These are phyloP conservation scores for Ischnura elegans DNA, from an alignment of 2,888 invertebrate species.

Conservation along the genomic window DNA sequence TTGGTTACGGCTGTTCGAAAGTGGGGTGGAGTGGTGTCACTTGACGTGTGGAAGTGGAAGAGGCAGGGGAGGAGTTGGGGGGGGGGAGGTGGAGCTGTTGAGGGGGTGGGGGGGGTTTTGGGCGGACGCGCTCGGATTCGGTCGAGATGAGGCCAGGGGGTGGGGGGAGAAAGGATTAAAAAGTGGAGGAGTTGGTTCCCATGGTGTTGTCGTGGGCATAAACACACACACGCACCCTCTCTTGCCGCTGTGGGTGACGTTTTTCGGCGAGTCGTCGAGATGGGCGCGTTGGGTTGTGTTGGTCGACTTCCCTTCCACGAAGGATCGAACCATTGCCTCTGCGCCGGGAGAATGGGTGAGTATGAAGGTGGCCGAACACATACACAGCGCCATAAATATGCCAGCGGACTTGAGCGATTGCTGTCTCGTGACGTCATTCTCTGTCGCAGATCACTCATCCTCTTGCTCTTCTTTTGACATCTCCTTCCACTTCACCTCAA, in stretches of 20 bases:
- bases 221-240: background rate
- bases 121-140: slow-evolving; percentile 11
- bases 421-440: too few relatives aligned
- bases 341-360: background rate
- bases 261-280: background rate
- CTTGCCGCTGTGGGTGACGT: slow-evolving; percentile 1
- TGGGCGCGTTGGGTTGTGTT: background rate
- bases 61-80: background rate
- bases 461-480: too few relatives aligned
- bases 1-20: too few relatives aligned
- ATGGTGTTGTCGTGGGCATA: background rate
- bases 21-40: too few relatives aligned
- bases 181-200: background rate
- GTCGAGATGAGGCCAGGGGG: background rate
- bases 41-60: too few relatives aligned
- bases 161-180: background rate
- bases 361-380: background rate
- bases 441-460: too few relatives aligned
- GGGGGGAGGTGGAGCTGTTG: background rate
- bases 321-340: background rate
- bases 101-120: background rate
- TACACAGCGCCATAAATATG: too few relatives aligned
- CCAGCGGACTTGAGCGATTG: too few relatives aligned
- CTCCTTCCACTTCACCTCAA: too few relatives aligned
- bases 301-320: background rate